Base-by-base conservation (phyloP, 2,797 vertebrate genomes). In the Glossophaga mutica region DNA sequence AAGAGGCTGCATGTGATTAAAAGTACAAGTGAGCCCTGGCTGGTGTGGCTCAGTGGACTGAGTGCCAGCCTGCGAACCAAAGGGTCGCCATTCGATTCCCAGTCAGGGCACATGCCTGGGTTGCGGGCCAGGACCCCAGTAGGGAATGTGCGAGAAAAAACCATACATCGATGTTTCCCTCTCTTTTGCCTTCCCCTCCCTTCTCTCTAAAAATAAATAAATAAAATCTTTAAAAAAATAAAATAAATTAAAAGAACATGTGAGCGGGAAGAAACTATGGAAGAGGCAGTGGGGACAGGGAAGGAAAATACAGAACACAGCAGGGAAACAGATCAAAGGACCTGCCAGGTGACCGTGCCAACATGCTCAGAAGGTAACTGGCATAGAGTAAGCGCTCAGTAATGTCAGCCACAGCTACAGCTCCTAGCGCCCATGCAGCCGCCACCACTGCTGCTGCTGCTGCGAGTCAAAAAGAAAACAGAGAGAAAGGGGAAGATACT, bases 341-440 rank as follows among this genome's bases (percentile, higher is more conserved):
- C n/a, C 5, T 24, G n/a, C 68, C 5, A 46, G 32, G 44, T 1
- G 62, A 70, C 24, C 7, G 32, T 1, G 59, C 21, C 29, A 68
- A 46, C 52, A 32, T 8, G 26, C 74, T 57, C 19, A 22, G 24
- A 57, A 81, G 39, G 46, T 3, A 19, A 24, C 24, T 26, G 9
- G 70, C 55, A 44, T 7, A 6, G 0, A 18, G 0, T 3, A 29
- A 52, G 84, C 0, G 5, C 67, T 46, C 77, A 7, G 18, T 2
- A 67, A 44, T 0, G 15, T 12, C 7, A 18, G 77, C 52, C 9
- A 2, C 37, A 11, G 74, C 55, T 18, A 6, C 24, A 14, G 42
- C 48, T 46, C 59, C n/a, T 59, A 42, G 50, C 37, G 52, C 19
- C 16, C 46, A 42, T 6, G 3, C 18, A 3, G 42, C 57, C 26